Percentiles rank a stretch among this genome's conserved stretches.
Conservation (phyloP, 2,888 invertebrate genomes). For the Clepsis dumicolana region DNA sequence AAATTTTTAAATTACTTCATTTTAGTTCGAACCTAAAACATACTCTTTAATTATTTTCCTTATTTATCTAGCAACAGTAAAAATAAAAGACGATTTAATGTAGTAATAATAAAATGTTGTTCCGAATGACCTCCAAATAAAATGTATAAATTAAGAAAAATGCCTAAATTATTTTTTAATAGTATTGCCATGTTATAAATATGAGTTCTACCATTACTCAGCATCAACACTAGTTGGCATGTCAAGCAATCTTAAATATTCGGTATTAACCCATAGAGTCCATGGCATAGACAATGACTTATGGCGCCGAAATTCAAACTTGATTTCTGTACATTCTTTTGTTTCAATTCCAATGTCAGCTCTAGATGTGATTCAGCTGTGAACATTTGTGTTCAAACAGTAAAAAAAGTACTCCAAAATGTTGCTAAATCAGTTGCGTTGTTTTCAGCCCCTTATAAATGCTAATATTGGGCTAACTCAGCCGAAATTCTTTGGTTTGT, state of each 20-base stretch:
- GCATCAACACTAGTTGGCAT: not conserved
- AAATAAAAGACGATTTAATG: not conserved
- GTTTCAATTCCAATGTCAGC: constrained; percentile 46
- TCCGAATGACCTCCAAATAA: not conserved
- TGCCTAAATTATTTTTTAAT: not conserved
- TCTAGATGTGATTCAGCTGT: constrained; percentile 17
- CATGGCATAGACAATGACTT: constrained; percentile 5
- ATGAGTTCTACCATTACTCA: not conserved
- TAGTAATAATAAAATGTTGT: not conserved
- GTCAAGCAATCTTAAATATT: not conserved
- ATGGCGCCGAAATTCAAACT: constrained; percentile 59
- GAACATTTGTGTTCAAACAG: constrained; percentile 23
- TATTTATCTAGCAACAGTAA: not conserved
- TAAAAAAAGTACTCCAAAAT: constrained; percentile 49
- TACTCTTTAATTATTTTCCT: not conserved
- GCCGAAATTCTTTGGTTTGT: constrained; percentile 51
- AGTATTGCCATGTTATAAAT: constrained; percentile 21
- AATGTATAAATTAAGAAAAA: not conserved
- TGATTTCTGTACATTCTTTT: constrained; percentile 54
- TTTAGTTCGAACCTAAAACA: too few relatives aligned
- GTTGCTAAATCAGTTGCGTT: constrained; percentile 62
- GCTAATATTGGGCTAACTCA: constrained; percentile 50
- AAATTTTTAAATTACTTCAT: not conserved
- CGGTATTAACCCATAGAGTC: not conserved
- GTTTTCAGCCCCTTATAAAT: constrained; percentile 50